phyloP scores from a whole-genome alignment of 2,888 invertebrate species.

The Lampropteryx suffumata region DNA sequence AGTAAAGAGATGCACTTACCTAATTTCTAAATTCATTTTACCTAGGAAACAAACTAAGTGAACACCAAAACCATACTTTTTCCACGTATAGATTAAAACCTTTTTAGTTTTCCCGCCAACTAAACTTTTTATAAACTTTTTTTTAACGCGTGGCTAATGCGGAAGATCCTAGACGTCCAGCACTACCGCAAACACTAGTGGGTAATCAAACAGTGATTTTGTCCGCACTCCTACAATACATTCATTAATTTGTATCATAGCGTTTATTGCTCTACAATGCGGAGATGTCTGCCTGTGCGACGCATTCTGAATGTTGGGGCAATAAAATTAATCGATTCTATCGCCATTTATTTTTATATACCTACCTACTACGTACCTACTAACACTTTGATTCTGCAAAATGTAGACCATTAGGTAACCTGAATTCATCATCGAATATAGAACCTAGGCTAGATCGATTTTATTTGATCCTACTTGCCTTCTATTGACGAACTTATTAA shows the following conservation, averaged over 20 bases:
- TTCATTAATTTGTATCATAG: slow-evolving; percentile 67
- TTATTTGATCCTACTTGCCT: no score
- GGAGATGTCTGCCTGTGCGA: slow-evolving; percentile 17
- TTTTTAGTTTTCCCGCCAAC: slow-evolving; percentile 14
- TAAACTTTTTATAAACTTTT: slow-evolving; percentile 19
- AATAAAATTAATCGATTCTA: slow-evolving; percentile 33
- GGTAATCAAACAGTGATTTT: slow-evolving; percentile 61
- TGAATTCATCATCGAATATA: no score
- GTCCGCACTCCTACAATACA: slow-evolving; percentile 40
- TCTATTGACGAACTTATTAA: no score
- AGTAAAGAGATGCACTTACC: slow-evolving; percentile 28
- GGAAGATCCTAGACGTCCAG: not conserved
- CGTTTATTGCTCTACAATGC: slow-evolving; percentile 46
- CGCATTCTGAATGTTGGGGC: slow-evolving; percentile 23
- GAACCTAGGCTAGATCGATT: no score
- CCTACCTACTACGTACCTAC: no score
- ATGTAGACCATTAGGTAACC: no score
- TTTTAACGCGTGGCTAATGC: slow-evolving; percentile 13
- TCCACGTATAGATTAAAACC: not conserved
- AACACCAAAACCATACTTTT: slow-evolving; percentile 29
- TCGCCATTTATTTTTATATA: slow-evolving; percentile 17
- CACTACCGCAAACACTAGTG: slow-evolving; percentile 21
- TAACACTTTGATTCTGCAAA: not conserved
- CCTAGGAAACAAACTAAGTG: slow-evolving; percentile 1
- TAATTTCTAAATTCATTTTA: slow-evolving; percentile 21